Percentiles rank a stretch among this genome's conserved stretches.
These are phyloP conservation scores for Anoplius nigerrimus DNA, from an alignment of 2,888 invertebrate genomes.

Conservation along the genomic window DNA sequence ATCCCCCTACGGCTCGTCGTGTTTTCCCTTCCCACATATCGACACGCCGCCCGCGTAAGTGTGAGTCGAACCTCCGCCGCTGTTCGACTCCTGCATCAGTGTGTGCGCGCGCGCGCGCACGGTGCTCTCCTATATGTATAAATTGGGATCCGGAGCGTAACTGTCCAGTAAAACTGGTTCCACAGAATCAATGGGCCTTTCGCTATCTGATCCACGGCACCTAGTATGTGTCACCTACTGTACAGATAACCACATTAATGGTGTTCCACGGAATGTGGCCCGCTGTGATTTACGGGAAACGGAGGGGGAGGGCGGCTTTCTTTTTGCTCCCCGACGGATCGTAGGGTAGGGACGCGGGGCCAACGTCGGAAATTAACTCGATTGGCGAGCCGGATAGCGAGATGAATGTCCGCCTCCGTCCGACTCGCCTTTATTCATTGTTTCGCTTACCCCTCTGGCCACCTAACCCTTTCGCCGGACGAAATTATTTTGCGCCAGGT, in stretches of 20 bases:
- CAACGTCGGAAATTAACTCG: constrained; percentile 47
- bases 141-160: constrained; percentile 53
- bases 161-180: constrained; percentile 54
- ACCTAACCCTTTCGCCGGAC: no score
- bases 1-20: neutral
- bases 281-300: constrained; percentile 49
- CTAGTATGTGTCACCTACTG: constrained; percentile 56
- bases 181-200: constrained; percentile 52
- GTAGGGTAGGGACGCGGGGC: neutral
- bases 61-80: neutral
- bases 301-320: constrained; percentile 27
- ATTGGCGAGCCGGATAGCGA: constrained; percentile 44
- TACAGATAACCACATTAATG: constrained; percentile 56
- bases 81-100: neutral
- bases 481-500: neutral
- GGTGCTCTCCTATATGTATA: constrained; percentile 21
- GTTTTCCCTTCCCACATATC: no score
- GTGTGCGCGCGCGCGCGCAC: neutral
- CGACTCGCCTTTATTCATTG: constrained; percentile 15
- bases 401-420: constrained; percentile 37
- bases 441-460: constrained; percentile 1
- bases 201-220: constrained; percentile 53
- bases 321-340: constrained; percentile 38
- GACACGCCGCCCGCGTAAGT: neutral
- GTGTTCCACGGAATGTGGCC: constrained; percentile 47